Base-by-base conservation (phyloP, 2,888 invertebrate genomes). In the Meta bourneti region DNA sequence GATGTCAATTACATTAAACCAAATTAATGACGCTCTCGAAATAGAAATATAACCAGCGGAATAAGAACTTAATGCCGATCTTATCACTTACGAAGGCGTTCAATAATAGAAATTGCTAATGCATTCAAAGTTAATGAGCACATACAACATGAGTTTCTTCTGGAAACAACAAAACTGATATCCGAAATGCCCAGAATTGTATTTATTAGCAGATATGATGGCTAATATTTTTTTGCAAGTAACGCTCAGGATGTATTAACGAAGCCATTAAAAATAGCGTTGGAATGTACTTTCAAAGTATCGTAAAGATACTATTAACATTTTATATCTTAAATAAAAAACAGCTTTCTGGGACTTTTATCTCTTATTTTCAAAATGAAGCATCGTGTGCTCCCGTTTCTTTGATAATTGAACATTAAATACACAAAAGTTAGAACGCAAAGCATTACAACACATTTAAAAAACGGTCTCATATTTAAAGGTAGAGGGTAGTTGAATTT, bases 11-110 rank as follows among this genome's bases (percentile, higher is more conserved):
- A 61, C 71, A 79, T 72, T 78, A 71, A 78, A 90, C 49, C 71
- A 69, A 90, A 90, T 90, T 83, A 80, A 90, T 90, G 71, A 7
- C 54, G 61, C 54, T 90, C 83, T 79, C 13, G 83, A 90, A 90
- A 90, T 90, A 90, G 80, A 84, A 84, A 84, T 79, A 83, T 78
- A 54, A 54, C 49, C 61, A 48, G 19, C 51, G 69, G 77, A 82
- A 78, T 75, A 89, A 82, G 72, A 87, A 87, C 8, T 89, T 89
- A 89, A 89, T 83, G 61, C 16, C 54, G 82, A 78, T 78, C 78
- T 84, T 84, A 90, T 90, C 89, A 83, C 89, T 79, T 90, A 78
- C 16, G 74, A n/a, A 83, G 34, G 79, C 79, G 20, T 84, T 84
- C 83, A 79, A 61, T 54, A 78, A 49, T 49, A 84, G 49, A 54